A percentile compares a stretch with the other conserved stretches of the same genome.
Evolutionary conservation across 2,797 vertebrate species (phyloP).

Genomic region (Pangasius sanitwongsei): DNA sequence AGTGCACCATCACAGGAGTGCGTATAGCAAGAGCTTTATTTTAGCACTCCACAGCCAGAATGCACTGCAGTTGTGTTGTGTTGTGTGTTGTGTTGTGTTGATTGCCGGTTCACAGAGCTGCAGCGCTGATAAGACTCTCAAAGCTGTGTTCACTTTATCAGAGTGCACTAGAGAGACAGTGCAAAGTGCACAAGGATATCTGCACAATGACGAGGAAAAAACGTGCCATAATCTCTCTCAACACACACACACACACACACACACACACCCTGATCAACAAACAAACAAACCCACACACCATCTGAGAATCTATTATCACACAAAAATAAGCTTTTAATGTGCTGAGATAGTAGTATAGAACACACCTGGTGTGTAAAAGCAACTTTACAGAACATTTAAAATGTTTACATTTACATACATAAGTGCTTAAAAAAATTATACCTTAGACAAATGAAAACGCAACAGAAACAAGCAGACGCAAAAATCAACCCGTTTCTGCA

Average conservation of each 20-base stretch:
- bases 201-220: slow-evolving; percentile 7
- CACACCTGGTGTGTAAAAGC: slow-evolving; percentile 35
- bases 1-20: not conserved
- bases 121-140: slow-evolving; percentile 3
- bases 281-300: not conserved
- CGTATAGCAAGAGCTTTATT: not conserved
- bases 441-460: not conserved
- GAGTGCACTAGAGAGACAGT: not conserved
- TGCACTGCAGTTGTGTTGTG: not conserved
- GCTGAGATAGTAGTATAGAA: slow-evolving; percentile 7
- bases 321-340: slow-evolving; percentile 54
- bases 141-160: not conserved
- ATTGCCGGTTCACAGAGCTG: not conserved
- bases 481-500: not conserved
- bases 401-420: slow-evolving; percentile 59
- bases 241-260: slow-evolving; percentile 11
- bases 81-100: not conserved
- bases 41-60: not conserved
- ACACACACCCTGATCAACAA: not conserved
- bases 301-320: slow-evolving; percentile 7
- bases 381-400: slow-evolving; percentile 23
- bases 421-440: slow-evolving; percentile 64
- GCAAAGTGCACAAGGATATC: slow-evolving; percentile 8
- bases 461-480: slow-evolving; percentile 24
- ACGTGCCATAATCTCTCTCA: slow-evolving; percentile 10